Percentiles rank a stretch among this genome's conserved stretches.
Conservation (phyloP, 1,140 invertebrate genomes). For the Philaenus spumarius region DNA sequence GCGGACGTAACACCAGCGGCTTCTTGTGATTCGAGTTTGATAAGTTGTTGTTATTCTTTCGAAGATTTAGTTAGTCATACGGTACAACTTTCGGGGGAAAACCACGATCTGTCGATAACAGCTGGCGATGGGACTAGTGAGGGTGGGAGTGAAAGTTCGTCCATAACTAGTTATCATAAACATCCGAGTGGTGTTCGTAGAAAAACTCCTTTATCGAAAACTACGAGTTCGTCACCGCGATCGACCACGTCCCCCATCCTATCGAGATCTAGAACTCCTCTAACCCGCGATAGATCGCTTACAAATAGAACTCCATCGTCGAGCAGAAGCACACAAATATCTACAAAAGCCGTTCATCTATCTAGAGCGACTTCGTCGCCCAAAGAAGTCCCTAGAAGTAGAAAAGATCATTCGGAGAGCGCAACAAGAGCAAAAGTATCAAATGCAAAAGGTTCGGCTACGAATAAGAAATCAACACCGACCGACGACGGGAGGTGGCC, state of each 20-base stretch:
- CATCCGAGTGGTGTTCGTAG: slow-evolving; percentile 20
- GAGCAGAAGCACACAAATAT: not conserved
- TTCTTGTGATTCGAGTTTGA: slow-evolving; percentile 66
- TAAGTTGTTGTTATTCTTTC: slow-evolving; percentile 65
- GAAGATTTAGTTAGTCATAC: slow-evolving; percentile 49
- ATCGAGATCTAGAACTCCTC: slow-evolving; percentile 4
- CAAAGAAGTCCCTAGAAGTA: not conserved
- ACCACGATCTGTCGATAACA: slow-evolving; percentile 35
- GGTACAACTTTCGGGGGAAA: slow-evolving; percentile 42
- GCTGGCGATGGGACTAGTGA: slow-evolving; percentile 43
- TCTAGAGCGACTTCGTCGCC: not conserved
- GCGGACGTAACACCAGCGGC: slow-evolving; percentile 40
- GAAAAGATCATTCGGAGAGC: slow-evolving; percentile 4
- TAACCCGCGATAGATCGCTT: not conserved
- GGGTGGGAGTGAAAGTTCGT: slow-evolving; percentile 66
- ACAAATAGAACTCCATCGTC: not conserved
- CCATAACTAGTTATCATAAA: slow-evolving; percentile 46
- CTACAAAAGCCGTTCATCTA: not conserved
- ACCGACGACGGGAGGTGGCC: slow-evolving; percentile 64
- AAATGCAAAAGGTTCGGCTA: not conserved
- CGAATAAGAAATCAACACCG: not conserved
- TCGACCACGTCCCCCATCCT: not conserved
- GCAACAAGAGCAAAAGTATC: not conserved
- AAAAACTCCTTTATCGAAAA: not conserved
- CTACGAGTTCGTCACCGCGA: slow-evolving; percentile 1